A percentile compares a stretch with the other conserved stretches of the same genome.
phyloP scores from a whole-genome alignment of 1,140 invertebrate species.

The Aphaenogaster rudis region DNA sequence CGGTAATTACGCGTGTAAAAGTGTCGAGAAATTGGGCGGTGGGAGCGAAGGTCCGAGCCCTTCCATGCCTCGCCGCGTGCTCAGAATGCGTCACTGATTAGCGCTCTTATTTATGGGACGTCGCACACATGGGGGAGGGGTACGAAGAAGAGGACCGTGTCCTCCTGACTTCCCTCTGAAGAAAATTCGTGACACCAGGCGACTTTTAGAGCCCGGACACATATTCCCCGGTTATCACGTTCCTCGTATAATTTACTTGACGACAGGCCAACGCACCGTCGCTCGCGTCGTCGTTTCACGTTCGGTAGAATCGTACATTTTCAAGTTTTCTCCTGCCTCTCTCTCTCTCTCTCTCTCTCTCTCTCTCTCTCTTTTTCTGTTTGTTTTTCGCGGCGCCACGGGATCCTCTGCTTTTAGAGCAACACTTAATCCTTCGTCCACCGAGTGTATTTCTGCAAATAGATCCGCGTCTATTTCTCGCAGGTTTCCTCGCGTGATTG shows the following conservation, averaged over 20 bases:
- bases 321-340: neutral
- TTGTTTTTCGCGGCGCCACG: slow-evolving; percentile 29
- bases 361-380: neutral
- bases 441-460: slow-evolving; percentile 32
- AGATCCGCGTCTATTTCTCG: slow-evolving; percentile 40
- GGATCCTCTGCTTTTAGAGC: slow-evolving; percentile 40
- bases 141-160: neutral
- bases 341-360: neutral
- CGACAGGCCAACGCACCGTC: neutral
- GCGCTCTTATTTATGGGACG: slow-evolving; percentile 44
- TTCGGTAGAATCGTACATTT: slow-evolving; percentile 6
- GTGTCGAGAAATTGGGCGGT: neutral
- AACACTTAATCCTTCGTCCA: slow-evolving; percentile 29
- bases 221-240: slow-evolving; percentile 55
- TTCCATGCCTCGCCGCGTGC: slow-evolving; percentile 11
- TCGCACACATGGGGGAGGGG: neutral
- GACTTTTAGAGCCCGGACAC: slow-evolving; percentile 14
- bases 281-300: neutral
- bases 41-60: neutral
- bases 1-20: slow-evolving; percentile 14
- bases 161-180: neutral
- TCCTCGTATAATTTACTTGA: slow-evolving; percentile 47
- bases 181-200: slow-evolving; percentile 41
- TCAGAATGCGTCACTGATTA: slow-evolving; percentile 51
- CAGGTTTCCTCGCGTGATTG: slow-evolving; percentile 39